Evolutionary conservation across 2,797 vertebrate genomes (phyloP), one percentile per base, ranked within the genome.

Genomic region (Myiothlypis coronata): DNA sequence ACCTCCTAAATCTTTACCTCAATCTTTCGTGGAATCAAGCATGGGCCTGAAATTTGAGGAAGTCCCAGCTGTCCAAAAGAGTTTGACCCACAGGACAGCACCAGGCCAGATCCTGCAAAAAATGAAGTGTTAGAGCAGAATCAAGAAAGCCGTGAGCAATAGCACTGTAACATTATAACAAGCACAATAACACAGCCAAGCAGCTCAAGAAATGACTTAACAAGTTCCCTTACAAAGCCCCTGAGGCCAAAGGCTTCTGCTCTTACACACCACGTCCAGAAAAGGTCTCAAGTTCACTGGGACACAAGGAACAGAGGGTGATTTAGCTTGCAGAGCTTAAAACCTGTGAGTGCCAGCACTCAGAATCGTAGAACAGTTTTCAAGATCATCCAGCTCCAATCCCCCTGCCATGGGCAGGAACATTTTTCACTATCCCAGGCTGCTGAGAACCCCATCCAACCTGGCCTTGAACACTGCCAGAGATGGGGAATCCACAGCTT

Each of bases 41-140:
- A 98, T 5, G 97, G 93, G 91, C 55, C 95, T 84, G 97, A 94
- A 72, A 96, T 76, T 21, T 97, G 87, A 69, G 98, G 97, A 95
- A 98, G 82, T 93, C 99, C 99, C 84, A 99, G 94, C 44, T 99
- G 99, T 83, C 99, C 98, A 86, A 99, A 99, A 52, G 97, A 97
- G 86, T 99, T 99, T 82, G 99, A 99, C 61, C 99, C 99, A 97
- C 99, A 99, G 17, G 98, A 98, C 39, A 99, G 96, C 63, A 99
- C 93, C 26, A 97, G 96, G 37, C 98, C 98, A 91, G 77, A 93
- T 93, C 97, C 99, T 99, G 97, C 61, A 97, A 97, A 92, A 96
- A 93, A 94, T 12, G 83, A 56, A 95, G 67, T 13, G 30, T 74
- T 61, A 67, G 27, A 87, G 35, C 8, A 17, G 2, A 0, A 77